Evolutionary conservation across 1,140 invertebrate genomes (phyloP), one percentile per base, ranked within the genome.

Genomic region (Pantala flavescens): DNA sequence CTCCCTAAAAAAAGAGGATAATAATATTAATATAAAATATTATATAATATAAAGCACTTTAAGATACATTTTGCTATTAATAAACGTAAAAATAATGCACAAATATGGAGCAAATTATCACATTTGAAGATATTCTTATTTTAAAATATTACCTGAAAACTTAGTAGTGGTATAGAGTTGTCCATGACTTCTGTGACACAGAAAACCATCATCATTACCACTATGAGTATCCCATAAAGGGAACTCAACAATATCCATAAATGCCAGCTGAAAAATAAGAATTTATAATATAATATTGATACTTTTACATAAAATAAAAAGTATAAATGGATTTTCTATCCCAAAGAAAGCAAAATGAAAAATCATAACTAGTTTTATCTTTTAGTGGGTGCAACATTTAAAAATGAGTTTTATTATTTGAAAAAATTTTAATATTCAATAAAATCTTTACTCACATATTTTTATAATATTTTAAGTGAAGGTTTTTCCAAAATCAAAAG

Each of bases 161-260:
- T 86, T 70, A 88, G 81, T 3, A 88, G 81, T 70, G 83, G 83
- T 23, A 88, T 83, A 21, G 83, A 82, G 73, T 87, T 88, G 78
- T 88, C 86, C 82, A 88, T 86, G 19, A 88, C 85, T 79, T 89
- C 87, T 42, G 85, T 86, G 12, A 89, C 77, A 75, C 86, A 86
- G 21, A 88, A 84, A n/a, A 86, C 84, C 49, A 87, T 78, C 81
- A 86, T 86, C 9, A 89, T 76, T 7, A 89, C 82, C n/a, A 90
- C 82, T 7, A 90, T 75, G 7, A 88, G 76, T 77, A 88, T 85
- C 3, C 87, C 88, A 78, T 90, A 90, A 49, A 90, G 82, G 16
- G 88, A 86, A 76, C 86, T 88, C 7, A 89, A 78, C 0, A 86
- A 82, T 71, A 85, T 81, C 86, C 86, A 88, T 79, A 88, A 78